These are phyloP conservation scores for Rhinophrynus dorsalis DNA, from an alignment of 2,797 vertebrate genomes.

Conservation along the genomic window DNA sequence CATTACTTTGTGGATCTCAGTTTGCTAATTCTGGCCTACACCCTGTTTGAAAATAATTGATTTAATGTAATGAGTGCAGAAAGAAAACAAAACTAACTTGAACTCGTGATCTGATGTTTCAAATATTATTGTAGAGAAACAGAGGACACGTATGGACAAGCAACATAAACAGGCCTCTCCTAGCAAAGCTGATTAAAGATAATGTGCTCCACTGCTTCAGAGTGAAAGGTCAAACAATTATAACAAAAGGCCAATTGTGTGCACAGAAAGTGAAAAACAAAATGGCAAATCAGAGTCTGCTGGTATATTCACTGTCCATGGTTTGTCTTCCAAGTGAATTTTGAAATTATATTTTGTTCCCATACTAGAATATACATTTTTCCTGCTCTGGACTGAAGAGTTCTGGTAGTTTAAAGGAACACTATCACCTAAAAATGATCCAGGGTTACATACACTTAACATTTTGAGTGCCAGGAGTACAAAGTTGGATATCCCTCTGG, in stretches of 20 bases:
- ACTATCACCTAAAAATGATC: too few species aligned
- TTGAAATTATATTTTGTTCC: slow-evolving; percentile 38
- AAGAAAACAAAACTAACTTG: background rate
- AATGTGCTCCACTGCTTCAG: background rate
- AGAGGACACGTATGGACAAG: background rate
- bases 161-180: background rate
- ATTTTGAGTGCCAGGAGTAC: too few species aligned
- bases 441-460: too few species aligned
- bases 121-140: background rate
- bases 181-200: slow-evolving; percentile 22
- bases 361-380: slow-evolving; percentile 5
- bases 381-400: background rate
- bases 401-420: background rate
- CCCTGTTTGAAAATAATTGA: background rate
- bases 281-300: background rate
- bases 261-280: background rate
- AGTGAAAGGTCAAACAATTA: slow-evolving; percentile 21
- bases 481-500: too few species aligned
- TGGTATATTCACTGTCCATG: slow-evolving; percentile 21
- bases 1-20: too few species aligned
- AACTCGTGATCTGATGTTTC: background rate
- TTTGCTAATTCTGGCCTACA: background rate
- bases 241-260: slow-evolving; percentile 1
- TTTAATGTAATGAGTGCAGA: background rate
- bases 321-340: slow-evolving; percentile 19